Conservation (phyloP, 2,888 invertebrate genomes). For the Sisyra nigra region DNA sequence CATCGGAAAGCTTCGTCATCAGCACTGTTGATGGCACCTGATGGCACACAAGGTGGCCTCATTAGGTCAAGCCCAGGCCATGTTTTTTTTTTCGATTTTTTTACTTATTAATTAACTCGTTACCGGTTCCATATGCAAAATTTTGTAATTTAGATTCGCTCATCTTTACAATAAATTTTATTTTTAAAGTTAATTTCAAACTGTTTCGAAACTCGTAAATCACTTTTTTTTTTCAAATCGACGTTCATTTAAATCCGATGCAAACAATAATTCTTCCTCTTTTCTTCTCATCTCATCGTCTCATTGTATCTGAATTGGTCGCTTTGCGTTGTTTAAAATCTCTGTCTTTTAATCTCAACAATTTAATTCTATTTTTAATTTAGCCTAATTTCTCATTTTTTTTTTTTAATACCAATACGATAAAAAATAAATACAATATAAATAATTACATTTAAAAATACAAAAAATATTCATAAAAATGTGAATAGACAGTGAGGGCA, state of each 20-base stretch:
- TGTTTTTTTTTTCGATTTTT: constrained; percentile 1
- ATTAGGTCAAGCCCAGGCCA: constrained; percentile 11
- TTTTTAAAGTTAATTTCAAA: too few species aligned
- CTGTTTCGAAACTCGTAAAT: background rate
- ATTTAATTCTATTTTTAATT: too few species aligned
- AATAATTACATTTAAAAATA: too few species aligned
- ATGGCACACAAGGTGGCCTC: constrained; percentile 30
- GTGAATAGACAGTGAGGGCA: too few species aligned
- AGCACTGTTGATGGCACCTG: constrained; percentile 34
- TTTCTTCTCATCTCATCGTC: background rate
- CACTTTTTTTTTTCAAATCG: background rate
- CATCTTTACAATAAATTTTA: too few species aligned
- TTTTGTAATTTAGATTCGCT: constrained; percentile 1
- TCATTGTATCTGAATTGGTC: background rate
- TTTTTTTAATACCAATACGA: too few species aligned
- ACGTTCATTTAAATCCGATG: too few species aligned
- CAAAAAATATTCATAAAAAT: too few species aligned
- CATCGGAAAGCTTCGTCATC: constrained; percentile 78
- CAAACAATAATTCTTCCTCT: background rate
- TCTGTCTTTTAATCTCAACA: too few species aligned
- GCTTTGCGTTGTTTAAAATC: background rate
- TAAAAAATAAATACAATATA: too few species aligned
- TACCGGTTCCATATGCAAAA: background rate
- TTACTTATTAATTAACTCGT: background rate
- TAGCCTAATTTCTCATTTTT: too few species aligned